Conservation (phyloP, 2,797 vertebrate species). For the Melanotaenia pygmaea region DNA sequence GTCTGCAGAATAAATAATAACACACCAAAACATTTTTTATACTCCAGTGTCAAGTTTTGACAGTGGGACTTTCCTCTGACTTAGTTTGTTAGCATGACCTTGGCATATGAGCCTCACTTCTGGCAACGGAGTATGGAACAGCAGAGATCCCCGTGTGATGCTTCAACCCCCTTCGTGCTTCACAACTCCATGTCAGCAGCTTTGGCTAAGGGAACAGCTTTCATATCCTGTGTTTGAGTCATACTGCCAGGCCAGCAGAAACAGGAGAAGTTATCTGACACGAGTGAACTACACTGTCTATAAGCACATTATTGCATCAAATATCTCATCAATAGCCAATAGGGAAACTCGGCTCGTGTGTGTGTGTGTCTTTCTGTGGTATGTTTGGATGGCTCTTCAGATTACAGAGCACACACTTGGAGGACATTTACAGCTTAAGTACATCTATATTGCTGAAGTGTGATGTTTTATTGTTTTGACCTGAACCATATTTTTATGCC, state of each 20-base stretch:
- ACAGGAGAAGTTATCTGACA: slow-evolving; percentile 72
- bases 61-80: slow-evolving; percentile 14
- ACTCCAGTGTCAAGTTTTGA: slow-evolving; percentile 10
- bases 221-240: slow-evolving; percentile 70
- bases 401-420: slow-evolving; percentile 6
- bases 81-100: slow-evolving; percentile 54
- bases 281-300: slow-evolving; percentile 46
- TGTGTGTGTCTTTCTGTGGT: slow-evolving; percentile 11
- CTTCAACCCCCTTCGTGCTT: slow-evolving; percentile 33
- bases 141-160: slow-evolving; percentile 54
- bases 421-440: slow-evolving; percentile 2
- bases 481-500: slow-evolving; percentile 15
- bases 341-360: slow-evolving; percentile 30
- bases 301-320: slow-evolving; percentile 57
- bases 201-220: slow-evolving; percentile 68
- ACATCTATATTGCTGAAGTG: slow-evolving; percentile 10
- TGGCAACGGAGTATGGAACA: slow-evolving; percentile 50
- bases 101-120: slow-evolving; percentile 51
- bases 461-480: background rate
- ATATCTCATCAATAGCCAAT: slow-evolving; percentile 53
- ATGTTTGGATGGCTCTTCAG: slow-evolving; percentile 11
- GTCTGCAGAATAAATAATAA: slow-evolving; percentile 52
- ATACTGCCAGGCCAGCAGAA: slow-evolving; percentile 79
- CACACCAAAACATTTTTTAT: slow-evolving; percentile 19
- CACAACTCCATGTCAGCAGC: slow-evolving; percentile 70